phyloP scores from a whole-genome alignment of 1,140 invertebrate species.

The Camponotus floridanus region DNA sequence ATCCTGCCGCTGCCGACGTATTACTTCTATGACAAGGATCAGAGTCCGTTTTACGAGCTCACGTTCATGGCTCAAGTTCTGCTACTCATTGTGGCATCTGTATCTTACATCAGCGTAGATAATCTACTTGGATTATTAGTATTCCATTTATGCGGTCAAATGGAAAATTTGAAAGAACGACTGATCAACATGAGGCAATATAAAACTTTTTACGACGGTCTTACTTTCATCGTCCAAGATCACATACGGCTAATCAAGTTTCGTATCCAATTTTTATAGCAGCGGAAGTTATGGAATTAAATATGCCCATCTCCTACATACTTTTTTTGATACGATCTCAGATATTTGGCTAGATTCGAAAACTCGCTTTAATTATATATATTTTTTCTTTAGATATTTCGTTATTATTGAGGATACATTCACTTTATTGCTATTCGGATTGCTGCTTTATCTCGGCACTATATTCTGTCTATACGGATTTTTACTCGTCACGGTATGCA shows the following conservation, averaged over 20 bases:
- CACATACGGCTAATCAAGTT: constrained; percentile 47
- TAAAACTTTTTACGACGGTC: background rate
- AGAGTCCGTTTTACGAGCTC: constrained; percentile 7
- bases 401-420: constrained; percentile 37
- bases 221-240: constrained; percentile 8
- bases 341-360: background rate
- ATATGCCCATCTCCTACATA: background rate
- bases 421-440: constrained; percentile 24
- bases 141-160: constrained; percentile 29
- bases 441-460: constrained; percentile 12
- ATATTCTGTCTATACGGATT: constrained; percentile 46
- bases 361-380: background rate
- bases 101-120: constrained; percentile 21
- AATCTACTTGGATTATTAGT: constrained; percentile 32
- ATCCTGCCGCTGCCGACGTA: constrained; percentile 17
- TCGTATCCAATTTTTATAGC: background rate
- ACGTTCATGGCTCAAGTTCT: background rate
- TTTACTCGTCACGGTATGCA: constrained; percentile 20
- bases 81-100: background rate
- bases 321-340: background rate
- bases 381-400: constrained; percentile 27
- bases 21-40: constrained; percentile 17
- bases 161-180: constrained; percentile 10
- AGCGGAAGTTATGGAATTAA: background rate
- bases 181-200: background rate